Conservation (phyloP, 1,140 invertebrate genomes). For the Drosophila santomea region DNA sequence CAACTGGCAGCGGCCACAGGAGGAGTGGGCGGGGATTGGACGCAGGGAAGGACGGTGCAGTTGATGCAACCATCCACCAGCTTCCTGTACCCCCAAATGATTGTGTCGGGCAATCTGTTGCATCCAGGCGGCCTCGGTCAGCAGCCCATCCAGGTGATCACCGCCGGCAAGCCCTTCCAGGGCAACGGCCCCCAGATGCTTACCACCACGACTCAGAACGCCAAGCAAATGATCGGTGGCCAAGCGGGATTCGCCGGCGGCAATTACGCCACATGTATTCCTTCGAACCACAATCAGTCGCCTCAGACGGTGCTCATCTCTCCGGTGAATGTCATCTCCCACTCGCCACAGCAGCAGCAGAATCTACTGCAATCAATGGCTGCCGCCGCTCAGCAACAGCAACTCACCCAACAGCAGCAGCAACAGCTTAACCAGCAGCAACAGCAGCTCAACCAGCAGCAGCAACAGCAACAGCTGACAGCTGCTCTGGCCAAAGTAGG, state of each 20-base stretch:
- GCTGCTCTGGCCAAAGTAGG: constrained; percentile 58
- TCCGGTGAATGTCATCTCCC: constrained; percentile 90
- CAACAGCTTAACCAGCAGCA: constrained; percentile 51
- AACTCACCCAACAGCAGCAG: constrained; percentile 59
- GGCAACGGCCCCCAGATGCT: constrained; percentile 92
- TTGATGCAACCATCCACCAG: constrained; percentile 94
- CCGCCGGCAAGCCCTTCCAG: constrained; percentile 92
- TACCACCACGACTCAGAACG: constrained; percentile 88
- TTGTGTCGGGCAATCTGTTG: constrained; percentile 92
- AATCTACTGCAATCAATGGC: constrained; percentile 76
- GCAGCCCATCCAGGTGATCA: constrained; percentile 90
- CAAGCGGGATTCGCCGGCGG: constrained; percentile 86
- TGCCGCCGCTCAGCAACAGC: constrained; percentile 69
- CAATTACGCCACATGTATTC: constrained; percentile 87
- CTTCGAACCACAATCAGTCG: constrained; percentile 91
- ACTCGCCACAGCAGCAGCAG: constrained; percentile 86
- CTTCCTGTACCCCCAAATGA: constrained; percentile 91
- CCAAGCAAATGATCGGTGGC: constrained; percentile 87
- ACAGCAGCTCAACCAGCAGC: constrained; percentile 57
- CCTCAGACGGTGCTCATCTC: constrained; percentile 93
- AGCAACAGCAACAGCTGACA: constrained; percentile 65
- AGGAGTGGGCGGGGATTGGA: constrained; percentile 86
- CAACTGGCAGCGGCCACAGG: constrained; percentile 84
- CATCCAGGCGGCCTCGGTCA: constrained; percentile 91
- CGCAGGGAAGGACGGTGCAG: constrained; percentile 88